Percentiles rank a stretch among this genome's conserved stretches.
phyloP scores from a whole-genome alignment of 2,797 vertebrate genomes.

The Tangara arthus region DNA sequence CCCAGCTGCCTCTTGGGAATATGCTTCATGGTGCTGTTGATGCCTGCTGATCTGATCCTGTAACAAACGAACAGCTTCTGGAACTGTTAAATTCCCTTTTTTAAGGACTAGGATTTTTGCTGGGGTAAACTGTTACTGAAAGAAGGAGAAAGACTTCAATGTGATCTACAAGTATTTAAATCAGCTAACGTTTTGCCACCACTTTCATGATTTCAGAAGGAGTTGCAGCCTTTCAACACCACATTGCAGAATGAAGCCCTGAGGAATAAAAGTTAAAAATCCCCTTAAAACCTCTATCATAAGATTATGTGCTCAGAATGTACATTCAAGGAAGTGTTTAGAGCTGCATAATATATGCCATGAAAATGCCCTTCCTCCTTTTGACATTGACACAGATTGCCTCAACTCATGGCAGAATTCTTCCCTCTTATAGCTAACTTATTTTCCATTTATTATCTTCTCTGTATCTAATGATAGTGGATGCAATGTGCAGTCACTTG shows the following conservation, averaged over 20 bases:
- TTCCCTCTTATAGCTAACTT: neutral
- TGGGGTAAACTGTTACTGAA: neutral
- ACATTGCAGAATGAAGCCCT: neutral
- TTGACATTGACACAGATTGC: constrained; percentile 27
- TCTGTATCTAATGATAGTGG: neutral
- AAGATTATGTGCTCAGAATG: constrained; percentile 33
- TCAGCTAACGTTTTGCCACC: neutral
- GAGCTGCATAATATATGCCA: constrained; percentile 34
- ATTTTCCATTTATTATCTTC: neutral
- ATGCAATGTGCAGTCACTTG: neutral
- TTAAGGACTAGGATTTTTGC: neutral
- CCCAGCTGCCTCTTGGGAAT: neutral
- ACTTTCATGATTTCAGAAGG: neutral
- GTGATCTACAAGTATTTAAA: neutral
- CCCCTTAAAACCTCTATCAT: constrained; percentile 11
- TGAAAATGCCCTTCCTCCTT: constrained; percentile 23
- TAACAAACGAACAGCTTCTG: neutral
- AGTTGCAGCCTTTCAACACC: neutral
- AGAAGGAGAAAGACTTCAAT: neutral
- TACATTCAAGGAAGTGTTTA: constrained; percentile 24
- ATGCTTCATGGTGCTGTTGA: neutral
- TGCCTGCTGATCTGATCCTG: neutral
- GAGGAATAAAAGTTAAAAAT: constrained; percentile 48
- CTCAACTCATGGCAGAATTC: neutral
- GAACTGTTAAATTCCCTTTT: neutral